Percentiles rank a stretch among this genome's conserved stretches.
Conservation (phyloP, 2,797 vertebrate genomes). For the Anisognathus igniventris region DNA sequence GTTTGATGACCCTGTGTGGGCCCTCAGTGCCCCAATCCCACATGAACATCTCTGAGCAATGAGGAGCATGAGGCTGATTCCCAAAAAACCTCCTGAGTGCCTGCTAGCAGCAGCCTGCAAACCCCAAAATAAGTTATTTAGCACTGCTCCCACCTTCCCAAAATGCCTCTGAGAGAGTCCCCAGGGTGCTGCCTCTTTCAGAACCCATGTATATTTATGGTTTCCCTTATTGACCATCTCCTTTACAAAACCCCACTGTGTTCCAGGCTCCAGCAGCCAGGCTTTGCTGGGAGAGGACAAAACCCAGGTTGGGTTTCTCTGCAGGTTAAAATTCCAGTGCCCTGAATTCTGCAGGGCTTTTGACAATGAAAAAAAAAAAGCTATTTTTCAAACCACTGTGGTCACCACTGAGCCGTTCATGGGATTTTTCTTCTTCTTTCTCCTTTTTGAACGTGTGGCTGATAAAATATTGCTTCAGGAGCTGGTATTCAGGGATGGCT, state of each 20-base stretch:
- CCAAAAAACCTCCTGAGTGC: neutral
- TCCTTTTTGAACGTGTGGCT: neutral
- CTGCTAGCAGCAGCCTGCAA: rapidly evolving
- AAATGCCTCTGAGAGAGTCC: neutral
- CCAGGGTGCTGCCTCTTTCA: neutral
- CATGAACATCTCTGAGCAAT: rapidly evolving
- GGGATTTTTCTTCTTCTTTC: neutral
- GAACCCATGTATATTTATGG: neutral
- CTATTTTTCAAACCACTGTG: slow-evolving; percentile 7
- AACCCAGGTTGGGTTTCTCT: neutral
- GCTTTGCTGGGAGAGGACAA: neutral
- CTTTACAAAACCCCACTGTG: neutral
- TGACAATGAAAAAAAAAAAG: neutral
- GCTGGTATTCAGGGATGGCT: slow-evolving; percentile 72
- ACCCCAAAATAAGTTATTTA: neutral
- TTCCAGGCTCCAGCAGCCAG: neutral
- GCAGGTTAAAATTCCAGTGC: neutral
- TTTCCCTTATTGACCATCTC: neutral
- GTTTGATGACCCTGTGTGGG: neutral
- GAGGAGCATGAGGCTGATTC: neutral
- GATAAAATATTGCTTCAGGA: slow-evolving; percentile 70
- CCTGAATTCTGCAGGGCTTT: neutral
- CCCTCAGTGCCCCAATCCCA: rapidly evolving
- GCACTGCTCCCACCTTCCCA: neutral
- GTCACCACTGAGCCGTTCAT: neutral